A percentile compares a stretch with the other conserved stretches of the same genome.
phyloP scores from a whole-genome alignment of 2,888 invertebrate genomes.

The Machimus atricapillus region DNA sequence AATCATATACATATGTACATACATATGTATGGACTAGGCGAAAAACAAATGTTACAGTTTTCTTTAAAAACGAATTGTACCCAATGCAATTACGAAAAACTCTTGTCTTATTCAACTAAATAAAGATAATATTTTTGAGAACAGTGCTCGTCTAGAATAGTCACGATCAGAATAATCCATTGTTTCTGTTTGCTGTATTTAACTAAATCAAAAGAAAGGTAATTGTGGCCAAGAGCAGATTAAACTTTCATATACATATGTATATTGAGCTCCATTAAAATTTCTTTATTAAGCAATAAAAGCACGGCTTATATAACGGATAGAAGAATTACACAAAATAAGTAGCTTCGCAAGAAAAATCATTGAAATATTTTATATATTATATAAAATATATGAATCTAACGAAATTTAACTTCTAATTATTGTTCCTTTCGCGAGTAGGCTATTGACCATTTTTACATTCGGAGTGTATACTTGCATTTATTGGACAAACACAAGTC shows the following conservation, averaged over 20 bases:
- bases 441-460: not conserved
- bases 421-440: not conserved
- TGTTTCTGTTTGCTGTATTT: too few relatives aligned
- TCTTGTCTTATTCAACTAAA: too few relatives aligned
- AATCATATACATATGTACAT: too few relatives aligned
- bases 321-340: not conserved
- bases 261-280: not conserved
- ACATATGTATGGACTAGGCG: too few relatives aligned
- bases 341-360: not conserved
- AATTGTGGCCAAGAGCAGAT: not conserved
- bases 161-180: too few relatives aligned
- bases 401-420: not conserved
- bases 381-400: not conserved
- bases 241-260: not conserved
- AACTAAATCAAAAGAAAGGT: too few relatives aligned
- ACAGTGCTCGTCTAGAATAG: too few relatives aligned
- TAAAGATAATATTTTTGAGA: too few relatives aligned
- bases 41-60: too few relatives aligned
- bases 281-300: not conserved
- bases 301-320: not conserved
- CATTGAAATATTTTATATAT: not conserved
- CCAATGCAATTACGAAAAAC: too few relatives aligned
- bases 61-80: too few relatives aligned
- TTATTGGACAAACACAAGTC: not conserved
- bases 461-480: not conserved